A percentile compares a stretch with the other conserved stretches of the same genome.
These are phyloP conservation scores for Scaptomyza graminum DNA, from an alignment of 1,140 invertebrate species.

Conservation along the genomic window DNA sequence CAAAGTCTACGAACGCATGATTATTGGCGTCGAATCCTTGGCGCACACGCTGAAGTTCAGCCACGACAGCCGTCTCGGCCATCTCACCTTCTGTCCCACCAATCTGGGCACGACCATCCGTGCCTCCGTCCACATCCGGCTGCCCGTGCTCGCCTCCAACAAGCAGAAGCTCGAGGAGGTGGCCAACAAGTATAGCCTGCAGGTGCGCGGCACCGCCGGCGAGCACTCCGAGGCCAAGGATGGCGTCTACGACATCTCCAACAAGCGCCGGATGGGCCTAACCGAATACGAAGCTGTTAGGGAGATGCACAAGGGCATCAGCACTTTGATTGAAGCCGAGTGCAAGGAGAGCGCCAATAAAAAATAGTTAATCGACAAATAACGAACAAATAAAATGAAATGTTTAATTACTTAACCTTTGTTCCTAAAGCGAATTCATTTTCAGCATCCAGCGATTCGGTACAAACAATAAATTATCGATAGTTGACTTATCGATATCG, in stretches of 20 bases:
- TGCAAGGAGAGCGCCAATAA: not conserved
- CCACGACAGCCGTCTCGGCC: slow-evolving; percentile 95
- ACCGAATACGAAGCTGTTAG: slow-evolving; percentile 94
- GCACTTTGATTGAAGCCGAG: slow-evolving; percentile 93
- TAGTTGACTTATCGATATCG: too few relatives aligned
- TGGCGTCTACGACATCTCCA: slow-evolving; percentile 96
- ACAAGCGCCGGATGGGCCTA: slow-evolving; percentile 93
- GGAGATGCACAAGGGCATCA: slow-evolving; percentile 94
- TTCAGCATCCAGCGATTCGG: too few relatives aligned
- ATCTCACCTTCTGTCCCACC: slow-evolving; percentile 98
- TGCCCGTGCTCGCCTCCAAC: slow-evolving; percentile 95
- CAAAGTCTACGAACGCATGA: slow-evolving; percentile 94
- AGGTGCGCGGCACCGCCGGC: slow-evolving; percentile 95
- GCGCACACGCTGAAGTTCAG: slow-evolving; percentile 95
- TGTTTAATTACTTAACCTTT: too few relatives aligned
- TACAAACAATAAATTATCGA: too few relatives aligned
- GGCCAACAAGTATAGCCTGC: slow-evolving; percentile 94
- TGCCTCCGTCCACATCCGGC: slow-evolving; percentile 98
- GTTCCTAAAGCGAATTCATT: too few relatives aligned
- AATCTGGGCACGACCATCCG: slow-evolving; percentile 98
- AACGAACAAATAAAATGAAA: too few relatives aligned
- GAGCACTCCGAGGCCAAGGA: slow-evolving; percentile 97
- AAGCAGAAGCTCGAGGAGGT: slow-evolving; percentile 94
- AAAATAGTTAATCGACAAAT: not conserved
- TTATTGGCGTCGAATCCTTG: slow-evolving; percentile 95